Conservation (phyloP, 2,888 invertebrate species). For the Atrina japonica region DNA sequence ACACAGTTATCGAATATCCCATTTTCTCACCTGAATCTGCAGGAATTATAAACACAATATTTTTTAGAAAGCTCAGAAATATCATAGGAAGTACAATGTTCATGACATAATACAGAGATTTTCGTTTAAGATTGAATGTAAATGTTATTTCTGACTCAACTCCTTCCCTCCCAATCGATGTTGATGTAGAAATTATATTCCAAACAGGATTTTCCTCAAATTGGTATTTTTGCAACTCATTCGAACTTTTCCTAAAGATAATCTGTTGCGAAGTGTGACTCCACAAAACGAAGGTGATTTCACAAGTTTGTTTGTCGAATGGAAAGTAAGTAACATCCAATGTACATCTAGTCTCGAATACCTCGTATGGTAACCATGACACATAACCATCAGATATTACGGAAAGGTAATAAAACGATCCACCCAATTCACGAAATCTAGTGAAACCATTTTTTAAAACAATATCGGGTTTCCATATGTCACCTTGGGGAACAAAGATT, state of each 20-base stretch:
- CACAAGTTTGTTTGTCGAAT: slow-evolving; percentile 57
- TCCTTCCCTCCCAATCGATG: slow-evolving; percentile 4
- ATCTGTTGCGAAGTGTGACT: slow-evolving; percentile 49
- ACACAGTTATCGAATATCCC: slow-evolving; percentile 32
- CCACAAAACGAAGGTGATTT: slow-evolving; percentile 57
- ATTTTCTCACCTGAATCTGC: slow-evolving; percentile 40
- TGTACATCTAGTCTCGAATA: slow-evolving; percentile 54
- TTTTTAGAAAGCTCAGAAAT: slow-evolving; percentile 25
- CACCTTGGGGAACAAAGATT: slow-evolving; percentile 46
- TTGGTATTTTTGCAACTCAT: slow-evolving; percentile 9
- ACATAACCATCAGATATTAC: slow-evolving; percentile 37
- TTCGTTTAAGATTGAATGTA: slow-evolving; percentile 23
- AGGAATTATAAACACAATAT: slow-evolving; percentile 29
- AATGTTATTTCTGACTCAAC: slow-evolving; percentile 14
- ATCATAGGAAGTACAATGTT: slow-evolving; percentile 37
- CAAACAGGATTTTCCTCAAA: slow-evolving; percentile 54
- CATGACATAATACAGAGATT: slow-evolving; percentile 25
- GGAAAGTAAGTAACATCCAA: slow-evolving; percentile 57
- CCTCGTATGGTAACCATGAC: slow-evolving; percentile 52
- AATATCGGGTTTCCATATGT: slow-evolving; percentile 60
- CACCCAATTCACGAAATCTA: slow-evolving; percentile 51
- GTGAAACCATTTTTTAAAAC: slow-evolving; percentile 55
- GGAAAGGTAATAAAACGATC: slow-evolving; percentile 43
- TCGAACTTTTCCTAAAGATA: slow-evolving; percentile 24
- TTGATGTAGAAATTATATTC: slow-evolving; percentile 42